Evolutionary conservation across 2,888 invertebrate genomes (phyloP), one percentile per base, ranked within the genome.

Genomic region (Tillus elongatus): DNA sequence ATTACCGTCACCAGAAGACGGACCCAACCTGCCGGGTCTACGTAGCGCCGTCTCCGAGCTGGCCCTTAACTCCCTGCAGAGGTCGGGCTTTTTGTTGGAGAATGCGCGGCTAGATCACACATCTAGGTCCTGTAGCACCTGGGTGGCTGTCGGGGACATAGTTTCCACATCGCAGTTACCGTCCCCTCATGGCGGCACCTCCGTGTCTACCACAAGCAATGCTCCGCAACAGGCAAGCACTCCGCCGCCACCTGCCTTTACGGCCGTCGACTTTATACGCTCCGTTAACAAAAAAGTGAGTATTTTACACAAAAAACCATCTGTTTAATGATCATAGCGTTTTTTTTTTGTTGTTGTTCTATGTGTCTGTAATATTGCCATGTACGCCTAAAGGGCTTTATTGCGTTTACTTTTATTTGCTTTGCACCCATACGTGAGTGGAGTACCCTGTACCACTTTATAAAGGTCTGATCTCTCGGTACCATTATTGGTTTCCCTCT

Each of bases 111-210:
- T 81, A 42, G 78, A 79, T 44, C 64, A 65, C 36, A 63, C 64
- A 2, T 64, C 63, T 3, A 40, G 40, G 2, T 86, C 86, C 0
- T 86, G 87, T 63, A 85, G 85, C 45, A 88, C 87, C 0, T 88
- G 88, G 87, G 88, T 87, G 1, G 87, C 81, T 46, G 86, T 87
- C 2, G 88, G 88, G 0, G 81, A 82, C 56, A 69, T 78, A 14
- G 74, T 75, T 1, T 76, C 77, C 35, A 84, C 84, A 0, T 86
- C 86, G 0, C 86, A 87, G 59, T 62, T 88, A 46, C 88, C 88
- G 1, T 87, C 87, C 1, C 87, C 87, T 0, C 87, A 87, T 57
- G 77, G 77, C n/a, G 73, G 74, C 8, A 68, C 66, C 32, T 62
- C 68, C 4, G 52, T 49, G 15, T 47, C 51, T 11, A 49, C 53